A percentile compares a stretch with the other conserved stretches of the same genome.
phyloP scores from a whole-genome alignment of 2,797 vertebrate species.

The Mormyrops boulengeri region DNA sequence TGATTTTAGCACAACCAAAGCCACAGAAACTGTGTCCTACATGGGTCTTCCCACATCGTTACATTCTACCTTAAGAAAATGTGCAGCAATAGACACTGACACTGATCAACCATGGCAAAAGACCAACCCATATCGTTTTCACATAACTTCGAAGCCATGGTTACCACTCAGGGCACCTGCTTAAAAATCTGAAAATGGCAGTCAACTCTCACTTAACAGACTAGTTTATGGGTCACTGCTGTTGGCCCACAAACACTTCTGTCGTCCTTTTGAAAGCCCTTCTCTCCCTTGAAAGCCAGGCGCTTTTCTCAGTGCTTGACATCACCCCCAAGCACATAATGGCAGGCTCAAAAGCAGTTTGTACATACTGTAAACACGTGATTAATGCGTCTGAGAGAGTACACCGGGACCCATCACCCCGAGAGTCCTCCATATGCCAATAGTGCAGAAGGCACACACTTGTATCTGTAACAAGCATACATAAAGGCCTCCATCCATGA shows the following conservation, averaged over 20 bases:
- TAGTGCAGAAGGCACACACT: constrained; percentile 3
- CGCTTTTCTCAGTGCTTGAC: constrained; percentile 18
- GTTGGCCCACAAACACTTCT: background rate
- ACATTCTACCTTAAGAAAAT: background rate
- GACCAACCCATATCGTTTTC: background rate
- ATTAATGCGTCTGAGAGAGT: constrained; percentile 23
- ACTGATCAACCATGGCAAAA: constrained; percentile 3
- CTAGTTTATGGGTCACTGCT: constrained; percentile 17
- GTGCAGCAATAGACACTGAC: constrained; percentile 1
- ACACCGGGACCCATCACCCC: constrained; percentile 13
- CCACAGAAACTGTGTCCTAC: background rate
- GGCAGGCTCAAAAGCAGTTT: constrained; percentile 13
- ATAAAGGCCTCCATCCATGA: background rate
- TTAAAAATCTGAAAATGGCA: constrained; percentile 17
- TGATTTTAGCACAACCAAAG: background rate
- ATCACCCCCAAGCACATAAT: constrained; percentile 26
- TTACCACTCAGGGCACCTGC: constrained; percentile 22
- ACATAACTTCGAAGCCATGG: background rate
- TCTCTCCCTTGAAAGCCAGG: constrained; percentile 11
- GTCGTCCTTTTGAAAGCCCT: constrained; percentile 13
- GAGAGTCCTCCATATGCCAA: constrained; percentile 9
- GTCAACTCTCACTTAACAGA: constrained; percentile 16
- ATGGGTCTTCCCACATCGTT: background rate
- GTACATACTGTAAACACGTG: constrained; percentile 23
- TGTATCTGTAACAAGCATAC: background rate